Conservation (phyloP, 2,797 vertebrate species). For the Typhlichthys subterraneus region DNA sequence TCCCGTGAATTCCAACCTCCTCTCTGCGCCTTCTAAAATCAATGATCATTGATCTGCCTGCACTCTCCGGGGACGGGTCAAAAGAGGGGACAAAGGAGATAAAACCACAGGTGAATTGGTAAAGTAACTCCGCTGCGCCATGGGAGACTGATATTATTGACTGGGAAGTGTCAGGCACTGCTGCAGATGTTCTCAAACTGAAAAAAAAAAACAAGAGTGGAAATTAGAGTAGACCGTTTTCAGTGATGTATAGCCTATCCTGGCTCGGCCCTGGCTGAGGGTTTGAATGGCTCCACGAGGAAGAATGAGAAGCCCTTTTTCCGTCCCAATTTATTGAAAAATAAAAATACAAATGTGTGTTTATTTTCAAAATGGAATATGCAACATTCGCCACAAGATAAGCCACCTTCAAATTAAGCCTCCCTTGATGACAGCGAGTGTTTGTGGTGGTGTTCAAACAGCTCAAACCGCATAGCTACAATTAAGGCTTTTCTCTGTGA, state of each 20-base stretch:
- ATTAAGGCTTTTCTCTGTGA: no score
- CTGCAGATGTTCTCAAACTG: slow-evolving; percentile 7
- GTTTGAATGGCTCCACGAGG: neutral
- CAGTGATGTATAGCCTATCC: slow-evolving; percentile 13
- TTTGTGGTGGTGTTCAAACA: no score
- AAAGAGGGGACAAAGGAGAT: slow-evolving; percentile 76
- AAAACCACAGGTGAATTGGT: slow-evolving; percentile 74
- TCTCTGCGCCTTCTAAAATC: slow-evolving; percentile 72
- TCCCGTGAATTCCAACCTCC: slow-evolving; percentile 73
- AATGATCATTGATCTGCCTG: slow-evolving; percentile 77
- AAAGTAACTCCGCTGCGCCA: slow-evolving; percentile 64
- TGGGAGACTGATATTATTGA: slow-evolving; percentile 50
- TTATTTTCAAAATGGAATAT: no score
- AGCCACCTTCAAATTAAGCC: no score
- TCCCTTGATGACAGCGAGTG: no score
- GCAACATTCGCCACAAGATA: no score
- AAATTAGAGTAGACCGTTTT: slow-evolving; percentile 38
- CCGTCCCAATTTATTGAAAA: no score
- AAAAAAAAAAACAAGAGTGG: slow-evolving; percentile 24
- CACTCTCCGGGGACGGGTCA: slow-evolving; percentile 70
- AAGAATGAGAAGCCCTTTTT: no score
- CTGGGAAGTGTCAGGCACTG: slow-evolving; percentile 39
- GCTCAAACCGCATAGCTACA: no score
- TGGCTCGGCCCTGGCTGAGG: neutral
- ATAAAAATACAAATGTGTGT: no score